These are phyloP conservation scores for Petrocephalus sullivani DNA, from an alignment of 2,797 vertebrate genomes.

Conservation along the genomic window DNA sequence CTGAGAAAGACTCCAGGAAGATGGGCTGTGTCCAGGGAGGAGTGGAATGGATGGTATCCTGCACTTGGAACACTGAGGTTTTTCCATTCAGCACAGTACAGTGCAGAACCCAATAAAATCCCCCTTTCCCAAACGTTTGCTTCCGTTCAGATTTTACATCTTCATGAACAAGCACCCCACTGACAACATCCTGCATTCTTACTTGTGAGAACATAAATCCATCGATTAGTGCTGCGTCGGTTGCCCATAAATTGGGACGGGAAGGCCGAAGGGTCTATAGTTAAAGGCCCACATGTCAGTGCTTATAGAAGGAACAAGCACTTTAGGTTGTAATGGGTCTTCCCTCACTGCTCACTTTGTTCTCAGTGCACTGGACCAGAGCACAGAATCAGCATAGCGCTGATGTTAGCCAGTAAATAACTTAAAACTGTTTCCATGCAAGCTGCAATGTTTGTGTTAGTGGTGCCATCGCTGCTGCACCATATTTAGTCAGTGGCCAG, in stretches of 20 bases:
- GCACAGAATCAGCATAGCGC: conserved; percentile 10
- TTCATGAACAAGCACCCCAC: background rate
- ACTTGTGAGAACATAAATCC: background rate
- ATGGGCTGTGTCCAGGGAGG: conserved; percentile 22
- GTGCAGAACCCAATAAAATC: background rate
- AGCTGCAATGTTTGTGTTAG: conserved; percentile 56
- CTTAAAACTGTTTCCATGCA: conserved; percentile 41
- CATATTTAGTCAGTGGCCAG: conserved; percentile 92
- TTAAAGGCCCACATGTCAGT: background rate
- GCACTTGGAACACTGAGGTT: conserved; percentile 25
- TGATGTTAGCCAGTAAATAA: conserved; percentile 45
- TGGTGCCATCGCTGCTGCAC: conserved; percentile 64
- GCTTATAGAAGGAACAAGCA: background rate
- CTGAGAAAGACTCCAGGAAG: conserved; percentile 14
- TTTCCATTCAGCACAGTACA: conserved; percentile 21
- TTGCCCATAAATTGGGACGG: background rate
- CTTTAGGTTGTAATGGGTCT: background rate
- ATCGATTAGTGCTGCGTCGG: background rate
- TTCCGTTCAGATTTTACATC: background rate
- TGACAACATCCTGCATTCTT: background rate
- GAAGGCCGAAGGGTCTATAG: background rate
- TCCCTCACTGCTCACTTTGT: background rate
- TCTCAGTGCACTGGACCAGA: background rate
- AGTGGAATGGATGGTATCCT: conserved; percentile 4
- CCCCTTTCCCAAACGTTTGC: background rate